A percentile compares a stretch with the other conserved stretches of the same genome.
Evolutionary conservation across 2,888 invertebrate genomes (phyloP).

Genomic region (Cryptus armator): DNA sequence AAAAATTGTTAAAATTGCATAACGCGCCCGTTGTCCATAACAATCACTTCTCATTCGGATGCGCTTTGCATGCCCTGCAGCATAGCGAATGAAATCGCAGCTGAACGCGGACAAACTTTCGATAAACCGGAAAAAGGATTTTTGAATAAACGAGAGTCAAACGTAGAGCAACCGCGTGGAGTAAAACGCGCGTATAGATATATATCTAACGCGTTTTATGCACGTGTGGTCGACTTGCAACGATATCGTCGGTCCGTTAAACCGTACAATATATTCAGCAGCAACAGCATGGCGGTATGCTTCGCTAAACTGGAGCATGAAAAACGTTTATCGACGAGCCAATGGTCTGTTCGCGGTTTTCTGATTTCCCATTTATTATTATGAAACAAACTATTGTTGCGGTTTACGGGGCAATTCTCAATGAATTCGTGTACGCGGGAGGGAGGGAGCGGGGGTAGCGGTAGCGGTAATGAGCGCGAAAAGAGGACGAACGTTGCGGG

Average conservation of each 20-base stretch:
- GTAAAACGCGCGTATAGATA: not conserved
- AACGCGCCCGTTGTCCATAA: not conserved
- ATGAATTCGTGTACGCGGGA: not conserved
- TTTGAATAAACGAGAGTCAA: conserved; percentile 26
- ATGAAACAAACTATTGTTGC: not conserved
- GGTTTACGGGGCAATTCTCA: not conserved
- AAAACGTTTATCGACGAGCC: conserved; percentile 60
- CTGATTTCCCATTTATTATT: conserved; percentile 60
- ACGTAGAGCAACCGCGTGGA: not conserved
- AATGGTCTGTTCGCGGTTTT: conserved; percentile 43
- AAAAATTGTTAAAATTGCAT: not conserved
- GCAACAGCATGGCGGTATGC: conserved; percentile 10
- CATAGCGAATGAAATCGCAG: conserved; percentile 1
- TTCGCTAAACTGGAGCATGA: conserved; percentile 3
- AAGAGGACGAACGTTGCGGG: too few relatives aligned
- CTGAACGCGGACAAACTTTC: conserved; percentile 24
- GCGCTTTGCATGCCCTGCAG: not conserved
- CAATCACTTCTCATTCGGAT: not conserved
- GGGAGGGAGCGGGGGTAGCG: not conserved
- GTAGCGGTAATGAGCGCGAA: too few relatives aligned
- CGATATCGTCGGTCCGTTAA: conserved; percentile 59
- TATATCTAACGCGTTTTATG: conserved; percentile 39
- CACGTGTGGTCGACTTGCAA: conserved; percentile 48
- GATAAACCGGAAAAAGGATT: conserved; percentile 42
- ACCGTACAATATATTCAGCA: conserved; percentile 39